Evolutionary conservation across 2,888 invertebrate species (phyloP).

Genomic region (Coenonympha glycerion): DNA sequence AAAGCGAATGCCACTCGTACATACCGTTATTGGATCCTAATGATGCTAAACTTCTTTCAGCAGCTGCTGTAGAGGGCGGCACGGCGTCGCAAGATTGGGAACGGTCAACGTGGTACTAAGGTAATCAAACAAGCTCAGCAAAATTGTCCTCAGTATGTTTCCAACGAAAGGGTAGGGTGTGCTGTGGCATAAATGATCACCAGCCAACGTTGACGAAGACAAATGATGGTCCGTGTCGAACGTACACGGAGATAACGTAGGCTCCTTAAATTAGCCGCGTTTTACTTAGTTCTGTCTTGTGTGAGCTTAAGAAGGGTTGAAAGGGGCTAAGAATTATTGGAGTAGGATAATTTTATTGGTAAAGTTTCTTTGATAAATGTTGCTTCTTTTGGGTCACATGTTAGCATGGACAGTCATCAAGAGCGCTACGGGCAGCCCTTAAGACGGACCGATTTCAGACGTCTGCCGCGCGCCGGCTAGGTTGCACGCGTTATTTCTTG

Average conservation of each 20-base stretch:
- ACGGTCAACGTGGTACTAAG: no score
- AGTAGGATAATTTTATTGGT: background rate
- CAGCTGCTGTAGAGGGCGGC: no score
- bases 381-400: background rate
- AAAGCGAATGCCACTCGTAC: no score
- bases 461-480: no score
- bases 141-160: slow-evolving; percentile 36
- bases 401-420: no score
- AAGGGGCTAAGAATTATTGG: background rate
- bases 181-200: slow-evolving; percentile 77
- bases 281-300: slow-evolving; percentile 42
- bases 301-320: slow-evolving; percentile 23
- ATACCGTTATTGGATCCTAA: no score
- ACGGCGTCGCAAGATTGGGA: no score
- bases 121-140: background rate
- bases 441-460: no score
- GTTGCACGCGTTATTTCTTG: no score
- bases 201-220: slow-evolving; percentile 75
- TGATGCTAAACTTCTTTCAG: no score
- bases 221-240: slow-evolving; percentile 73
- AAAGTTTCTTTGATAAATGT: background rate
- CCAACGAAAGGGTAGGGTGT: slow-evolving; percentile 71
- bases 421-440: no score
- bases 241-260: slow-evolving; percentile 74
- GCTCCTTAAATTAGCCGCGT: slow-evolving; percentile 73